Conservation (phyloP, 2,797 vertebrate genomes). For the Macroramphosus scolopax region DNA sequence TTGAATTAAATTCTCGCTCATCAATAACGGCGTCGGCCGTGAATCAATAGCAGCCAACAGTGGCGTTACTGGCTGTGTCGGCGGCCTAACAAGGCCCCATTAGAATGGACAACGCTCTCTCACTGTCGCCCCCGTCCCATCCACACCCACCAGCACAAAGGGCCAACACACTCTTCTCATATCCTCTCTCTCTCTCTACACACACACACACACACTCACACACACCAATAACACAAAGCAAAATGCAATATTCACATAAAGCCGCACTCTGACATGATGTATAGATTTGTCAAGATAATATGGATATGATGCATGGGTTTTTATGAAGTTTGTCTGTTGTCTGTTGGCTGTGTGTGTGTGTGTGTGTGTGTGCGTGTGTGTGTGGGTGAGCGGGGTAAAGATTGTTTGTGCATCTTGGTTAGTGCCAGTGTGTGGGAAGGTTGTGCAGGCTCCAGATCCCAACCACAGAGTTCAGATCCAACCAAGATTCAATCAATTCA, state of each 20-base stretch:
- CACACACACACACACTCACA: constrained; percentile 15
- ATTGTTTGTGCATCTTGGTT: constrained; percentile 49
- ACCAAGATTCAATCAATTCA: constrained; percentile 61
- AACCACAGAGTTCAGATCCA: constrained; percentile 60
- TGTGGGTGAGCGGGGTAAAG: constrained; percentile 24
- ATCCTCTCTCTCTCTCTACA: constrained; percentile 48
- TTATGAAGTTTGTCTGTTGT: constrained; percentile 63
- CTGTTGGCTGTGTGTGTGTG: too few species aligned
- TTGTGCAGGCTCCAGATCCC: constrained; percentile 44
- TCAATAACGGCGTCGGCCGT: constrained; percentile 74
- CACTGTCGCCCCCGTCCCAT: constrained; percentile 46
- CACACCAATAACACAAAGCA: constrained; percentile 46
- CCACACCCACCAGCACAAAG: constrained; percentile 29
- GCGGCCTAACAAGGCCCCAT: constrained; percentile 71
- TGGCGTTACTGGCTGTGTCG: constrained; percentile 67
- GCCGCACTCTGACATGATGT: constrained; percentile 69
- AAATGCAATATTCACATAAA: constrained; percentile 69
- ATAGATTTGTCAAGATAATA: constrained; percentile 77
- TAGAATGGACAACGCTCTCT: constrained; percentile 70
- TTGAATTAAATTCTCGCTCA: constrained; percentile 81
- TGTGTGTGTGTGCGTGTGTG: constrained; percentile 28
- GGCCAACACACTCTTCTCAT: constrained; percentile 42
- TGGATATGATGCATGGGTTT: constrained; percentile 72
- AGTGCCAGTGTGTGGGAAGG: constrained; percentile 44
- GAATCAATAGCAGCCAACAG: constrained; percentile 77